Evolutionary conservation across 2,113 vertebrate species (phyloP), one percentile per base, ranked within the genome.

Genomic region (Pterophyllum scalare): DNA sequence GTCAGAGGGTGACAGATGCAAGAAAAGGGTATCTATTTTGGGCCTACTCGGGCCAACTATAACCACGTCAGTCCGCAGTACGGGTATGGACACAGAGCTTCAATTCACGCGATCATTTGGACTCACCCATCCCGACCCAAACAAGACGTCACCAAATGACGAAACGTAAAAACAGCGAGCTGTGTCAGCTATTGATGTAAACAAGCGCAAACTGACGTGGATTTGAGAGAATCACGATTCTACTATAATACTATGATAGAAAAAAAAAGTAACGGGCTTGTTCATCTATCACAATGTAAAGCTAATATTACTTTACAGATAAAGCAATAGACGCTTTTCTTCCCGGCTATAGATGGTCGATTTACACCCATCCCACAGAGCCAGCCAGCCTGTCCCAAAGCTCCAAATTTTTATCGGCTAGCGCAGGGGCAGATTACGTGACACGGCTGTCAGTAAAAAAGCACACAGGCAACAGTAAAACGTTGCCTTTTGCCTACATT

Each of bases 121-220:
- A 79, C 43, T 81, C 62, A 80, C 57, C 38, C 79, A 58, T 31
- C 74, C 64, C 28, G 56, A 79, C 26, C 79, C 67, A 77, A 76
- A 91, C 82, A 75, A 83, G 81, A 89, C 89, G 91, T 93, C 91
- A 93, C 38, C 79, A 80, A 31, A 84, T 88, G 80, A 92, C 86
- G 77, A 84, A 54, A 92, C 56, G 52, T 57, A 57, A 81, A 59
- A 61, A 70, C 56, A 62, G 13, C 38, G 60, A 54, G 52, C 61
- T 61, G 14, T 80, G 67, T 67, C 72, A 74, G 6, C 60, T 54
- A 57, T 9, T 77, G 74, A 80, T 62, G 85, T 79, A 82, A 86
- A 89, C 87, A 82, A 81, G 79, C 79, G 74, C 76, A 77, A 54
- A 87, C 75, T 62, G 84, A 80, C 76, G 87, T 81, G 57, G 33